Conservation (phyloP, 2,797 vertebrate genomes). For the Thaleichthys pacificus region DNA sequence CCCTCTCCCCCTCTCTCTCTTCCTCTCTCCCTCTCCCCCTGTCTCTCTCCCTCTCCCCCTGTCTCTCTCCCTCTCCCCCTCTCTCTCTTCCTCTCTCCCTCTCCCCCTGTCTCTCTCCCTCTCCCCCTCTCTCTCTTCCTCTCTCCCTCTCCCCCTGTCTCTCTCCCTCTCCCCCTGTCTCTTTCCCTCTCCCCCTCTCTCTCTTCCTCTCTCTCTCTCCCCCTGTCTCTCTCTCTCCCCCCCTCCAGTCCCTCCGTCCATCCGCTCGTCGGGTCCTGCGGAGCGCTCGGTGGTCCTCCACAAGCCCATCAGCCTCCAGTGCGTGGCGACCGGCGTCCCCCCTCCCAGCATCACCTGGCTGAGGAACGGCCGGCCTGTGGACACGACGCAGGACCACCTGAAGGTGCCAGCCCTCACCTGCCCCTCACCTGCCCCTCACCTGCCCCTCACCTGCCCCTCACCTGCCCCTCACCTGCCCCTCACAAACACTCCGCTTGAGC, state of each 20-base stretch:
- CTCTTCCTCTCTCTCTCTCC: not conserved
- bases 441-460: no score
- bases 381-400: conserved; percentile 81
- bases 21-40: not conserved
- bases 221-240: not conserved
- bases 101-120: not conserved
- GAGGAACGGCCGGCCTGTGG: conserved; percentile 88
- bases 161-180: no score
- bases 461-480: not conserved
- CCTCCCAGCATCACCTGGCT: conserved; percentile 91
- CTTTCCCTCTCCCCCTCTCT: not conserved
- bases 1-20: not conserved
- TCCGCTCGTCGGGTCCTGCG: conserved; percentile 78
- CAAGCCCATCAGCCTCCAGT: conserved; percentile 82
- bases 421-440: no score
- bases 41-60: not conserved
- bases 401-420: conserved; percentile 73
- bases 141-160: no score
- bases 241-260: conserved; percentile 86
- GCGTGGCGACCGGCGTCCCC: conserved; percentile 88
- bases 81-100: not conserved
- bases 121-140: no score
- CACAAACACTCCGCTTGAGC: not conserved
- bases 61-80: no score
- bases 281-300: conserved; percentile 85